Evolutionary conservation across 2,113 vertebrate species (phyloP), one percentile per base, ranked within the genome.

Genomic region (Gnathonemus longibarbis): DNA sequence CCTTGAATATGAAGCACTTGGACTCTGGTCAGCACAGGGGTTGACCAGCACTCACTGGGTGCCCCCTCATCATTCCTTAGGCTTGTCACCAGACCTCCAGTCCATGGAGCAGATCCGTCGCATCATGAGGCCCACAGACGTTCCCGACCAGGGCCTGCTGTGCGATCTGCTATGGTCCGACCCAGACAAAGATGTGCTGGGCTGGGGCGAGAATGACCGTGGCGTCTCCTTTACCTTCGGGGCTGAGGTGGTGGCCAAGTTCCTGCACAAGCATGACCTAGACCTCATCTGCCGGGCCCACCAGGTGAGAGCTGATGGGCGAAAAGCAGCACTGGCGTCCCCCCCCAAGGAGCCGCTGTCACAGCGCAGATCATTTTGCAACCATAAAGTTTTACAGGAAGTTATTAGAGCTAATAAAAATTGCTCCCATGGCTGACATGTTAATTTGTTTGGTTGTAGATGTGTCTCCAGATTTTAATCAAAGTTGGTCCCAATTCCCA

Each of bases 91-190:
- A 0, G 97, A 97, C 91, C 93, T 97, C 88, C 97, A 97, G 91
- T 97, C 96, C 0, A 97, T 97, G 97, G 96, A 97, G 92, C 97
- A 97, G 94, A 97, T 97, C 58, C 93, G 97, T 21, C 93, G 97
- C 31, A 97, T 97, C 93, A 96, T 97, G 96, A 94, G 96, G 50
- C 97, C 97, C 91, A 97, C 97, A 0, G 97, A 97, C 0, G 97
- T 97, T 13, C 97, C 97, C 0, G 97, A 97, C 86, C 97, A 97
- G 93, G 97, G 97, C 0, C 94, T 97, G 74, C 93, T 97, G 11
- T 97, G 97, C 0, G 97, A 97, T 89, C 94, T 97, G 11, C 94
- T 97, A 35, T 97, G 97, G 97, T 97, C 97, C 0, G 97, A 97
- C 93, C 97, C 97, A 0, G 97, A 97, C 92, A 97, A 97, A 92